These are phyloP conservation scores for Leucophora obtusa DNA, from an alignment of 2,888 invertebrate genomes.

Conservation along the genomic window DNA sequence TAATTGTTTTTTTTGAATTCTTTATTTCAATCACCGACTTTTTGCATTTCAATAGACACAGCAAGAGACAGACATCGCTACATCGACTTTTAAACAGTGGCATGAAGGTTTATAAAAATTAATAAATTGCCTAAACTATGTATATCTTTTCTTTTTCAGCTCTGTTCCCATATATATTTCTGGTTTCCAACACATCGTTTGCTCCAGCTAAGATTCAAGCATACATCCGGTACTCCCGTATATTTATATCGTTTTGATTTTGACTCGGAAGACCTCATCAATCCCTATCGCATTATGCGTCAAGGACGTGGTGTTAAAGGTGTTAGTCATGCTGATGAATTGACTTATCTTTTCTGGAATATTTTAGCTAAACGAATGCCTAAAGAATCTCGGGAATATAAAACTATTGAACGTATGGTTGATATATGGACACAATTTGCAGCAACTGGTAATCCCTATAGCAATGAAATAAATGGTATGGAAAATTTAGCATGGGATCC, in stretches of 20 bases:
- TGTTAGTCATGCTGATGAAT: constrained; percentile 76
- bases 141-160: constrained; percentile 65
- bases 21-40: too few relatives aligned
- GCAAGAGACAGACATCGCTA: too few relatives aligned
- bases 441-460: constrained; percentile 73
- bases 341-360: constrained; percentile 74
- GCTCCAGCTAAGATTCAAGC: constrained; percentile 71
- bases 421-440: constrained; percentile 76
- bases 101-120: too few relatives aligned
- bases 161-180: constrained; percentile 70
- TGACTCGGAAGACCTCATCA: constrained; percentile 74
- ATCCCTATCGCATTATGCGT: constrained; percentile 73
- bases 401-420: constrained; percentile 74
- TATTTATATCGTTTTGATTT: constrained; percentile 77
- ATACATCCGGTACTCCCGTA: constrained; percentile 72
- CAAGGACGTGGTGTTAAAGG: constrained; percentile 74
- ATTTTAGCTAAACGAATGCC: constrained; percentile 68
- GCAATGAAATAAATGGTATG: constrained; percentile 70
- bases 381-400: constrained; percentile 73
- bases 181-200: constrained; percentile 72
- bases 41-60: too few relatives aligned
- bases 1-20: too few relatives aligned
- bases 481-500: constrained; percentile 73
- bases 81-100: too few relatives aligned
- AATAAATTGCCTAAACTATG: too few relatives aligned